Base-by-base conservation (phyloP, 1,140 invertebrate genomes). In the Lordiphosa mommai region DNA sequence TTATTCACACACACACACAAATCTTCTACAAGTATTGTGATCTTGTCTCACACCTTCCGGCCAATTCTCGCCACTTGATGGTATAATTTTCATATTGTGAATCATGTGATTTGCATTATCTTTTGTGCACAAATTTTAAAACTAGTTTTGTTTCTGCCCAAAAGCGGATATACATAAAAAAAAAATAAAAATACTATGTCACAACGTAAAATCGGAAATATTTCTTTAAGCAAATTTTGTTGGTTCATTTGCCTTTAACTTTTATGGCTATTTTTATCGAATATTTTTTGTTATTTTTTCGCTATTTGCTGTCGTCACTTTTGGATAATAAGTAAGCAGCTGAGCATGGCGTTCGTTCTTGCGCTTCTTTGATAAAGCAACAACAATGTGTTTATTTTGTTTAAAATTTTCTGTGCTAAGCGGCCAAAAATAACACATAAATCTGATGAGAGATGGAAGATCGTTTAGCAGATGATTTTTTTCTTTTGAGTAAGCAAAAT, bases 381-480 rank as follows among this genome's bases (percentile, higher is more conserved):
- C 41, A 34, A 12, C 7, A 38, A 37, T 10, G 52, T 77, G 73
- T 79, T 72, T 80, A 71, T 71, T 84, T 67, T 76, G 27, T 37
- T 49, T 63, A 4, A 47, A 40, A 58, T 13, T 66, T 57, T 80
- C 49, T 60, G 51, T 58, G 27, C 29, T 38, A 9, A 9, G 30
- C 7, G 14, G 50, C 67, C 66, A 61, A 71, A 59, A 77, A 65
- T 51, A 77, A 43, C 41, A 68, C 53, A 72, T 76, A 67, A 84
- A 76, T 80, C 66, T 56, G 30, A 49, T 50, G 43, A 7, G 34
- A 46, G 41, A 46, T 13, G 20, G 51, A 57, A 48, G 43, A 56
- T 67, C 61, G 20, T 50, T 66, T 30, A 33, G 32, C 52, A 58
- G 23, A 50, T 34, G 27, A 27, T 14, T 27, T 5, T 17, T 33